phyloP scores from a whole-genome alignment of 2,113 vertebrate genomes.

The Onychostoma macrolepis region DNA sequence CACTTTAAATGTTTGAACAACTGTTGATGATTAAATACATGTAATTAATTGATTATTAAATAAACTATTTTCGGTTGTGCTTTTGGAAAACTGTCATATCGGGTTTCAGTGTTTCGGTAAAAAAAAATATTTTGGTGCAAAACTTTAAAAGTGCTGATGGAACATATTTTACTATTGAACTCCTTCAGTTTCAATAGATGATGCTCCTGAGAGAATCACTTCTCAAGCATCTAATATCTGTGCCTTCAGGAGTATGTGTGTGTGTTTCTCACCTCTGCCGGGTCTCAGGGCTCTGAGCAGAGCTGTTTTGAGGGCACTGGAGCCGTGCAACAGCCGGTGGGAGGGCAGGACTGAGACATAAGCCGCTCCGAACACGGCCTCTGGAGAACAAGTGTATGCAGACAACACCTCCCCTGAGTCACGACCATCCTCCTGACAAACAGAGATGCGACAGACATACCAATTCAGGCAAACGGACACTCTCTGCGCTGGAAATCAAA shows the following conservation, averaged over 20 bases:
- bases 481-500: slow-evolving; percentile 39
- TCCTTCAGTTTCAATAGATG: neutral
- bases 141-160: neutral
- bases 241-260: neutral
- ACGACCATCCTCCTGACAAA: slow-evolving; percentile 80
- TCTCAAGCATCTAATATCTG: neutral
- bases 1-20: too few relatives aligned
- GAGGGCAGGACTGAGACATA: slow-evolving; percentile 85
- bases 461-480: neutral
- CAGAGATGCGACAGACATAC: neutral
- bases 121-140: neutral
- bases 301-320: slow-evolving; percentile 75
- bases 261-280: slow-evolving; percentile 77
- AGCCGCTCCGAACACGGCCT: slow-evolving; percentile 88
- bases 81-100: too few relatives aligned
- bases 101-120: too few relatives aligned
- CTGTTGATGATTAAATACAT: too few relatives aligned
- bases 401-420: slow-evolving; percentile 83
- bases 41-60: too few relatives aligned
- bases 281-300: slow-evolving; percentile 75
- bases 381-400: slow-evolving; percentile 88
- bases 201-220: neutral
- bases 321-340: slow-evolving; percentile 85
- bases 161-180: neutral
- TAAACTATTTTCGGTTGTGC: too few relatives aligned